Conservation (phyloP, 2,113 vertebrate genomes). For the Nibea coibor region DNA sequence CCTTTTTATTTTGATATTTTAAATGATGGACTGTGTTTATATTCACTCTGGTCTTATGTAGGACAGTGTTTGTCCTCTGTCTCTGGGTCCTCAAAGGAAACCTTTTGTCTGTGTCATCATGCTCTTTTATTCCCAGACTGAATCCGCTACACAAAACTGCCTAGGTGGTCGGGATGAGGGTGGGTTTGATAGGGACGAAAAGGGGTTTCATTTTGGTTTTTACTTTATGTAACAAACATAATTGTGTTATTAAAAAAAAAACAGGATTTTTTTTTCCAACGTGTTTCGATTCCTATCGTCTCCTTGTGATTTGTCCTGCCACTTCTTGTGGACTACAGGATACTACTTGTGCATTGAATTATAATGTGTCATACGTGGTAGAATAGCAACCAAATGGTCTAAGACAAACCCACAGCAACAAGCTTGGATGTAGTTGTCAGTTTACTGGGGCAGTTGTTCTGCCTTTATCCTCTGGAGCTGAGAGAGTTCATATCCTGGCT, state of each 20-base stretch:
- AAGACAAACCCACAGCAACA: not conserved
- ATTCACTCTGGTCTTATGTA: conserved; percentile 67
- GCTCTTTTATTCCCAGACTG: conserved; percentile 74
- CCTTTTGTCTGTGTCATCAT: conserved; percentile 64
- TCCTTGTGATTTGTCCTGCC: not conserved
- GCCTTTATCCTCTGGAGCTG: not conserved
- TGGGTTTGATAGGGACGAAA: conserved; percentile 77
- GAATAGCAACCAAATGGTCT: not conserved
- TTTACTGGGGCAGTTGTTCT: not conserved
- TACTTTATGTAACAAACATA: conserved; percentile 82
- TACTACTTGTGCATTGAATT: not conserved
- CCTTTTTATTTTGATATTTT: conserved; percentile 62
- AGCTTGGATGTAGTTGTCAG: not conserved
- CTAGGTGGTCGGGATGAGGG: conserved; percentile 74
- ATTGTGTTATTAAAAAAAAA: conserved; percentile 82
- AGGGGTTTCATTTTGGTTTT: conserved; percentile 77
- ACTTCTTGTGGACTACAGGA: not conserved
- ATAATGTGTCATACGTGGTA: too few relatives aligned
- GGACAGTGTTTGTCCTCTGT: conserved; percentile 60
- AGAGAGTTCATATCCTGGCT: not conserved
- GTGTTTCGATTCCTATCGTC: conserved; percentile 30
- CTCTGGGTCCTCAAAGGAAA: conserved; percentile 68
- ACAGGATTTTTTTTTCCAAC: conserved; percentile 77
- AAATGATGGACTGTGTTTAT: conserved; percentile 69
- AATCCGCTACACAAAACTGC: conserved; percentile 78